Base-by-base conservation (phyloP, 2,888 invertebrate species). In the Erebia palarica region DNA sequence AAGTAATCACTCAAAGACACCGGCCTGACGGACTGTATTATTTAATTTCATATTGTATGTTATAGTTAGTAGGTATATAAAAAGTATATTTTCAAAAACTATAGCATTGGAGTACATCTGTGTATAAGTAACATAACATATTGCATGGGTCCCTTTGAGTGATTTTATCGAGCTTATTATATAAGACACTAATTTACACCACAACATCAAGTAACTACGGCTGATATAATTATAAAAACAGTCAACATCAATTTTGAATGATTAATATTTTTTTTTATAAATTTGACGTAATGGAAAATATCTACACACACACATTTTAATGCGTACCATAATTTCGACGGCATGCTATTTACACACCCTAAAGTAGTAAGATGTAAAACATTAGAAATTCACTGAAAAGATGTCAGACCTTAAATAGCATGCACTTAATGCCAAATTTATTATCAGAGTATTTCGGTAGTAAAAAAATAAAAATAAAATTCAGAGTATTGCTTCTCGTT, bases 151-250 rank as follows among this genome's bases (percentile, higher is more conserved):
- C 75, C 83, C 85, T 87, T 87, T 86, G 88, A 89, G 87, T 88
- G 88, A 85, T 87, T 36, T 36, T 83, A 79, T 83, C 80, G 78
- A 83, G 83, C 89, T 89, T 91, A 88, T 79, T 82, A 78, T 89
- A 92, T 92, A 93, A 93, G 92, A 93, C 93, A 93, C 93, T 92
- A 92, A 89, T 89, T 88, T 91, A 94, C 93, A 88, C 92, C 94
- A 94, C 94, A 93, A 94, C 94, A 94, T 92, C 93, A 90, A 94
- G 85, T 94, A 92, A 92, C 93, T 93, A 91, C 93, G 86, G 93
- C 88, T 86, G 88, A 89, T 93, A 92, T 91, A 91, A 90, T 92
- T 92, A 92, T 92, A 91, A 93, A 91, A 94, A 94, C 93, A 93
- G 92, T 94, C 93, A 94, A 94, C 94, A 94, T 92, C 93, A 89